Conservation (phyloP, 2,797 vertebrate genomes). For the Alouatta caraya region DNA sequence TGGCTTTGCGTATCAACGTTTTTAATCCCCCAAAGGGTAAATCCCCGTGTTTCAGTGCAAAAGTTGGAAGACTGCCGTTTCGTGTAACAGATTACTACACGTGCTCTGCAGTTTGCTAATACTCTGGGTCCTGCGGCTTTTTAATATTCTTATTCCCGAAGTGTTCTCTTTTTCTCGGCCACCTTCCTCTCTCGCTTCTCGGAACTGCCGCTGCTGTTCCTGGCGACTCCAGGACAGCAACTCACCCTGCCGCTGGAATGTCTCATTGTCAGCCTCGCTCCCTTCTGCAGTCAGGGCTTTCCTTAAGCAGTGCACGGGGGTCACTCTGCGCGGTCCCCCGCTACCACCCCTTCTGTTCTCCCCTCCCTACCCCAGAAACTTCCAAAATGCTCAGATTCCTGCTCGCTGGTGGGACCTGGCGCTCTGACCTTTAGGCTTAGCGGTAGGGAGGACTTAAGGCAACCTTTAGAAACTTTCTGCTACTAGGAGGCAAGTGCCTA, state of each 20-base stretch:
- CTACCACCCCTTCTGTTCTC: neutral
- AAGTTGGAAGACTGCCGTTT: constrained; percentile 66
- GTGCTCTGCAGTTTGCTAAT: constrained; percentile 49
- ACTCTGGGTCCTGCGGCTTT: neutral
- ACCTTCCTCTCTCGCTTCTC: constrained; percentile 69
- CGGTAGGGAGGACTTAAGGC: neutral
- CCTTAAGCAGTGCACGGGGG: constrained; percentile 81
- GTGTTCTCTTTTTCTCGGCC: constrained; percentile 58
- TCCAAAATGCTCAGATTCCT: neutral
- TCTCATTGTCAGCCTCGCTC: constrained; percentile 79
- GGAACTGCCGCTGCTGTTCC: constrained; percentile 69
- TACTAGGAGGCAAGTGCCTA: neutral
- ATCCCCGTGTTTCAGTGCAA: constrained; percentile 34
- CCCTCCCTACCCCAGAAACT: constrained; percentile 28
- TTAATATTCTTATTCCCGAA: constrained; percentile 27
- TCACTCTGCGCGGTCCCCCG: constrained; percentile 29
- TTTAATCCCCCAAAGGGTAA: constrained; percentile 37
- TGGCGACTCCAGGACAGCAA: constrained; percentile 73
- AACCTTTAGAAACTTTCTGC: neutral
- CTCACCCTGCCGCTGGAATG: constrained; percentile 81
- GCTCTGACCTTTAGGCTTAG: constrained; percentile 1
- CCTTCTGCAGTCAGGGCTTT: constrained; percentile 75
- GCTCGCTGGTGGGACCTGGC: neutral
- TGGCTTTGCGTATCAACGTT: constrained; percentile 8
- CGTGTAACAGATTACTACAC: constrained; percentile 31